Percentiles rank a stretch among this genome's conserved stretches.
phyloP scores from a whole-genome alignment of 1,140 invertebrate species.

The Drosophila sechellia region DNA sequence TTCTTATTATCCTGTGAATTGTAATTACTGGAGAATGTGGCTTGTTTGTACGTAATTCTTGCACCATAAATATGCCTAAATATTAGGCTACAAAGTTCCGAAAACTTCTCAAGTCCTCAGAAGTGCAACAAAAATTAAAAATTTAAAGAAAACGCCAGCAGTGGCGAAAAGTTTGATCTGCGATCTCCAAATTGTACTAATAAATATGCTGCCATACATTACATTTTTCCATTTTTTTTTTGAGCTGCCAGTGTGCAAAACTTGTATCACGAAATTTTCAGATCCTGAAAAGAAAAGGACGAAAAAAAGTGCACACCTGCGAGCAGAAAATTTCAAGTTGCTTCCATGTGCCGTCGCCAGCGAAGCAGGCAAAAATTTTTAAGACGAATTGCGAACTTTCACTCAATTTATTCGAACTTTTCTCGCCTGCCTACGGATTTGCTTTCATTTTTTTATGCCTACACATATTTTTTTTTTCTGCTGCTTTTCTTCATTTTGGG shows the following conservation, averaged over 20 bases:
- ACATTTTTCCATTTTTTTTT: not conserved
- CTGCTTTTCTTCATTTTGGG: conserved; percentile 18
- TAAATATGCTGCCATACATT: conserved; percentile 3
- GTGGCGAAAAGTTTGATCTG: not conserved
- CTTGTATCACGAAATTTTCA: conserved; percentile 5
- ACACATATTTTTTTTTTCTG: not conserved
- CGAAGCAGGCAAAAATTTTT: conserved; percentile 24
- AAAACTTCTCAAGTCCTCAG: not conserved
- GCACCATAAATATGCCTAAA: too few species aligned
- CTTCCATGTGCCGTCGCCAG: conserved; percentile 17
- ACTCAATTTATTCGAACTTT: conserved; percentile 63
- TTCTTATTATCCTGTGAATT: too few species aligned
- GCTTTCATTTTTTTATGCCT: conserved; percentile 1
- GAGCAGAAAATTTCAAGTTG: conserved; percentile 28
- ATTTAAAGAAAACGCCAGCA: not conserved
- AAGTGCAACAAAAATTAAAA: not conserved
- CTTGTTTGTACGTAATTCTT: too few species aligned
- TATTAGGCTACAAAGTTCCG: not conserved
- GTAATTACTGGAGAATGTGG: too few species aligned
- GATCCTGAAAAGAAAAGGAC: not conserved
- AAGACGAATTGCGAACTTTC: conserved; percentile 52
- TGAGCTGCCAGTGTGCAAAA: not conserved
- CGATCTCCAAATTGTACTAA: not conserved
- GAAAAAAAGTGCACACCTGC: conserved; percentile 32
- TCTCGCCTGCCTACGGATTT: conserved; percentile 38